A percentile compares a stretch with the other conserved stretches of the same genome.
These are phyloP conservation scores for Chaetodon auriga DNA, from an alignment of 2,113 vertebrate species.

Conservation along the genomic window DNA sequence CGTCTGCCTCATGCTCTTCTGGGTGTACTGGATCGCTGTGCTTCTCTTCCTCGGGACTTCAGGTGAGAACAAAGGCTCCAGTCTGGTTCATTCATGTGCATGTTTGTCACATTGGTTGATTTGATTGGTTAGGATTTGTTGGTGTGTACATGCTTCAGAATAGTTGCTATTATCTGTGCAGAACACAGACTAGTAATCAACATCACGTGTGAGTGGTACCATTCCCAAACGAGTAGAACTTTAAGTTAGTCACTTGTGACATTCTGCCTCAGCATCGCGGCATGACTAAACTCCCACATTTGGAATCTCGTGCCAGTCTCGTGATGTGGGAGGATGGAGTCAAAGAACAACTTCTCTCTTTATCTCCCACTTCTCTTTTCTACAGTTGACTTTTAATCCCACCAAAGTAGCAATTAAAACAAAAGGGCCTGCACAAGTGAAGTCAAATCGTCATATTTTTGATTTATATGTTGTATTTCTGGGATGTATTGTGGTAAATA, in stretches of 20 bases:
- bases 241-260: slow-evolving; percentile 45
- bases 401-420: slow-evolving; percentile 17
- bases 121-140: neutral
- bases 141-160: neutral
- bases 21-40: slow-evolving; percentile 95
- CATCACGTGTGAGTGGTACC: neutral
- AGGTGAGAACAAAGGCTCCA: slow-evolving; percentile 81
- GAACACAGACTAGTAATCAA: neutral
- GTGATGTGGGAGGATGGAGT: slow-evolving; percentile 61
- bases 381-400: slow-evolving; percentile 7
- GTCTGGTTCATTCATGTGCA: neutral
- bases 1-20: slow-evolving; percentile 94
- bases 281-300: slow-evolving; percentile 68
- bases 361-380: slow-evolving; percentile 57
- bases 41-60: slow-evolving; percentile 94
- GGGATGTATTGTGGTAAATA: neutral
- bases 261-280: slow-evolving; percentile 47
- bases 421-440: neutral
- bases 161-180: neutral
- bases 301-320: slow-evolving; percentile 58
- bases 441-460: neutral
- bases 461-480: neutral
- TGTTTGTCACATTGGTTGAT: neutral
- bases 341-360: slow-evolving; percentile 68
- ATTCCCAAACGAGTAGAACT: slow-evolving; percentile 27